phyloP scores from a whole-genome alignment of 2,797 vertebrate genomes.

The Aeoliscus strigatus region DNA sequence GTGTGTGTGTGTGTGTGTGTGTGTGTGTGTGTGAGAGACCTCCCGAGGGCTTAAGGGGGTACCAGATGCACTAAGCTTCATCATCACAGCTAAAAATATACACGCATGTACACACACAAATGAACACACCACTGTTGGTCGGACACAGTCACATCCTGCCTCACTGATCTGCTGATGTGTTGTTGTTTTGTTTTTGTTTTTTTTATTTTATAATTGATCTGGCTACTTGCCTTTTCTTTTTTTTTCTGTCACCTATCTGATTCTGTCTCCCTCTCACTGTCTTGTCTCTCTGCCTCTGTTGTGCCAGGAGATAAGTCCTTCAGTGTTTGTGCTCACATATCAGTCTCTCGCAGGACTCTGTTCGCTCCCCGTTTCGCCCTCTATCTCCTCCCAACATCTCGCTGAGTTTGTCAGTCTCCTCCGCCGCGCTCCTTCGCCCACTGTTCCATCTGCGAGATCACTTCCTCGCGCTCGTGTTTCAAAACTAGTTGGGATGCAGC shows the following conservation, averaged over 20 bases:
- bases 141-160: conserved; percentile 45
- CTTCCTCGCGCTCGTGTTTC: neutral
- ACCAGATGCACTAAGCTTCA: conserved; percentile 67
- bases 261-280: conserved; percentile 20
- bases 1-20: conserved; percentile 7
- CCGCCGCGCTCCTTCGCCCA: conserved; percentile 9
- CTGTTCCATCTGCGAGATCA: conserved; percentile 1
- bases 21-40: conserved; percentile 5
- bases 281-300: conserved; percentile 41
- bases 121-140: conserved; percentile 30
- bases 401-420: conserved; percentile 41
- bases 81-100: conserved; percentile 65
- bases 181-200: conserved; percentile 20
- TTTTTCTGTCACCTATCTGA: conserved; percentile 34
- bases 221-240: conserved; percentile 1
- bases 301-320: conserved; percentile 47
- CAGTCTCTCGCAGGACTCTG: conserved; percentile 46
- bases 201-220: too few relatives aligned
- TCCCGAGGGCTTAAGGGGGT: conserved; percentile 60
- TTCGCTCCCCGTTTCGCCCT: conserved; percentile 31
- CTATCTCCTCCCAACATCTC: conserved; percentile 44
- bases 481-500: too few relatives aligned
- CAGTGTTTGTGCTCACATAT: conserved; percentile 51
- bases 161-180: conserved; percentile 41
- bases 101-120: conserved; percentile 23